Evolutionary conservation across 2,888 invertebrate genomes (phyloP), one percentile per base, ranked within the genome.

Genomic region (Macrophya alboannulata): DNA sequence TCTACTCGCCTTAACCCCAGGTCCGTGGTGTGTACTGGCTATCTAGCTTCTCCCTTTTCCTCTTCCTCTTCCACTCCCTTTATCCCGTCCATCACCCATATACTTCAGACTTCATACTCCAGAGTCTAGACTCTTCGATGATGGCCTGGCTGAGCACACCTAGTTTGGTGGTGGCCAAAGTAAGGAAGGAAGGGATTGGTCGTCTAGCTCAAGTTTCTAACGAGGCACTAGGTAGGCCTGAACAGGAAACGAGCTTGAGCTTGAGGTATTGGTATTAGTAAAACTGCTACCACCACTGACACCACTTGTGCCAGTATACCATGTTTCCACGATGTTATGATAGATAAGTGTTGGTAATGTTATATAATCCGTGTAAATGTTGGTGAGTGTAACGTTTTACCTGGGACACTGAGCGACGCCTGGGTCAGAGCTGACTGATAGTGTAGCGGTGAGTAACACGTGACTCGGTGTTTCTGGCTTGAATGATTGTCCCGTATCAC

Each of bases 401-500:
- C 62, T 62, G 81, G 81, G 81, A 81, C 81, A 81, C 59, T 43
- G 81, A 81, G 62, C 81, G 81, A 59, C 81, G 81, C 62, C 59
- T 62, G 62, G 81, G 62, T 62, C 59, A 51, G 77, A 0, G 9
- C 51, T 77, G 77, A 77, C 77, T 77, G 77, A 77, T 77, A 45
- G 81, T 81, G 15, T 51, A 81, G 25, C 62, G 81, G 81, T 62
- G 81, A 59, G 81, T 55, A 81, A 81, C 62, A 81, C 81, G 81
- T 81, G 81, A 81, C 62, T 81, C 17, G 51, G 59, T 81, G 81
- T 81, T 81, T 55, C 62, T 62, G 62, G 43, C 77, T 81, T 81
- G 81, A 81, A 81, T 81, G 40, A 81, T 81, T 81, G 62, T 81
- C 62, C 62, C 81, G 40, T 81, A 81, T 81, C 81, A 81, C 81